Evolutionary conservation across 2,888 invertebrate species (phyloP).

Genomic region (Troides aeacus): DNA sequence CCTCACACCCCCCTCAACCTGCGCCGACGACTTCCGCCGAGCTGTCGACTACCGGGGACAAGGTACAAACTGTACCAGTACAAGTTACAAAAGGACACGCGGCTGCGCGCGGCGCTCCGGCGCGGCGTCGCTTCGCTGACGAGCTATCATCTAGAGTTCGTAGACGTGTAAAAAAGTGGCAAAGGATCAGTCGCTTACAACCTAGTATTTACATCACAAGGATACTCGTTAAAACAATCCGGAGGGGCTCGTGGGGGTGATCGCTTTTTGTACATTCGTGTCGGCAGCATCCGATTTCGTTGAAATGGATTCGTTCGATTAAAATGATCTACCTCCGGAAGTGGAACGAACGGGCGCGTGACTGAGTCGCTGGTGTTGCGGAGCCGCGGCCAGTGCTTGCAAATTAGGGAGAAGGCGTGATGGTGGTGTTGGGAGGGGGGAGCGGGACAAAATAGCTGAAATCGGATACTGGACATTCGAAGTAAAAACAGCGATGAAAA

Average conservation of each 20-base stretch:
- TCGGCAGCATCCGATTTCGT: slow-evolving; percentile 33
- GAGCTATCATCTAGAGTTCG: slow-evolving; percentile 52
- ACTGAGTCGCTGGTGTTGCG: neutral
- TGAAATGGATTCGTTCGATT: slow-evolving; percentile 24
- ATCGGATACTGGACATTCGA: slow-evolving; percentile 32
- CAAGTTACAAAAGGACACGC: slow-evolving; percentile 41
- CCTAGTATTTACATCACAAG: slow-evolving; percentile 71
- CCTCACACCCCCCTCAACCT: too few species aligned
- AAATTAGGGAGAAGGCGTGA: too few species aligned
- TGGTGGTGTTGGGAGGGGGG: too few species aligned
- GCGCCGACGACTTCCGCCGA: slow-evolving; percentile 4
- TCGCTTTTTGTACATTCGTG: slow-evolving; percentile 34
- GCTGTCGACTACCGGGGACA: slow-evolving; percentile 48
- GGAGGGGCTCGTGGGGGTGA: slow-evolving; percentile 20
- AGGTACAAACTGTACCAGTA: slow-evolving; percentile 67
- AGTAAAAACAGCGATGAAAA: slow-evolving; percentile 25
- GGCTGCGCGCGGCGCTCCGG: slow-evolving; percentile 29
- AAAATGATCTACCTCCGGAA: slow-evolving; percentile 15
- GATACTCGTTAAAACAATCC: slow-evolving; percentile 31
- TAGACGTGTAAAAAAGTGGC: slow-evolving; percentile 79
- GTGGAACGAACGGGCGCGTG: neutral
- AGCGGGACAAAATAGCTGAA: neutral
- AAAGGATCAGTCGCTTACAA: slow-evolving; percentile 74
- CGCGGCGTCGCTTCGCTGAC: slow-evolving; percentile 41
- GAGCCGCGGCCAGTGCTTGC: too few species aligned